Base-by-base conservation (phyloP, 2,888 invertebrate species). In the Anaspis maculata region DNA sequence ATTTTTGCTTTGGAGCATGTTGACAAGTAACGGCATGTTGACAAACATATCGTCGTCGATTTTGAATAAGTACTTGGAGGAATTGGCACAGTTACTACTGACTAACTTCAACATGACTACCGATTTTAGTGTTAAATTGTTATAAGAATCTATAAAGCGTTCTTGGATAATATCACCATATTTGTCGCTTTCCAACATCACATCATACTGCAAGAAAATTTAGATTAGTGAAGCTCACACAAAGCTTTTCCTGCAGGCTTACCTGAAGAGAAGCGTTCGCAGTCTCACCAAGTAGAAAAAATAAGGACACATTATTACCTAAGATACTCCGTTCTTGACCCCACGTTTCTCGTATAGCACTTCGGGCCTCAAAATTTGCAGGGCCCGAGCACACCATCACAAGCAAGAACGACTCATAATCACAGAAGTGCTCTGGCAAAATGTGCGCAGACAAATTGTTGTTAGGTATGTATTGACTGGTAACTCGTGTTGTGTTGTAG, bases 41-140 rank as follows among this genome's bases (percentile, higher is more conserved):
- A 90, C 75, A 56, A 83, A 89, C 68, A 86, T 85, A 51, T 90
- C 90, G 47, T 90, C 89, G 46, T 90, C 89, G 3, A 84, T 82
- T 68, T 90, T 90, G 61, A 90, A 71, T 13, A 89, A 70, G 66
- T 78, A 89, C 27, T 49, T 56, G 10, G 57, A 45, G 21, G 68
- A 68, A 30, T 69, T 66, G 28, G 42, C 44, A 52, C 89, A 89
- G 49, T 78, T 75, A 22, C 71, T 73, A 3, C 73, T 77, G 13
- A 83, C 78, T 80, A 87, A 83, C 57, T 89, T 89, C 35, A 90
- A 59, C 71, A 89, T 77, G 77, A 86, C 80, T 7, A 87, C 77
- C 26, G 87, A 83, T 59, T 90, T 90, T 14, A 90, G 56, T 0
- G 89, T 90, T 44, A 89, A 69, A 71, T 90, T 90, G 60, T 88